A percentile compares a stretch with the other conserved stretches of the same genome.
These are phyloP conservation scores for Lordiphosa collinella DNA, from an alignment of 1,140 invertebrate genomes.

Conservation along the genomic window DNA sequence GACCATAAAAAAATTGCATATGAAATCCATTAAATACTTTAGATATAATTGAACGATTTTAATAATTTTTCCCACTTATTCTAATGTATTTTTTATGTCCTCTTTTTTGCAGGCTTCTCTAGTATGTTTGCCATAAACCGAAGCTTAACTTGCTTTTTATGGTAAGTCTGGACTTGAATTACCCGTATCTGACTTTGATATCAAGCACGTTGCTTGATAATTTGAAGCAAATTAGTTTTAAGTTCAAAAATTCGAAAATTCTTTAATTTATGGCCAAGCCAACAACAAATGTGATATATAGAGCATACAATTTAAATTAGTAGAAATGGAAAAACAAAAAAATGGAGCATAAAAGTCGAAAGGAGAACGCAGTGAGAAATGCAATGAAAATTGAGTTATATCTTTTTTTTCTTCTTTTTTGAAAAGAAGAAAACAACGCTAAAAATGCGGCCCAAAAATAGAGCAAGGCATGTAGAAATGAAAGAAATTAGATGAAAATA, in stretches of 20 bases:
- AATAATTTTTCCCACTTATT: conserved; percentile 4
- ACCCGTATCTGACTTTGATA: no score
- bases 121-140: conserved; percentile 3
- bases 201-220: no score
- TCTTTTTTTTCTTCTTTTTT: conserved; percentile 14
- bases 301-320: conserved; percentile 68
- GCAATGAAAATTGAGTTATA: conserved; percentile 65
- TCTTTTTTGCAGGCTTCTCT: conserved; percentile 27
- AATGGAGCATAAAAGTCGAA: neutral
- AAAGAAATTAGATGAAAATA: conserved; percentile 75
- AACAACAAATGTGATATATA: conserved; percentile 46
- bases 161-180: conserved; percentile 35
- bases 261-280: conserved; percentile 46
- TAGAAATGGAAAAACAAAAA: conserved; percentile 31
- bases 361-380: conserved; percentile 7
- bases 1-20: neutral
- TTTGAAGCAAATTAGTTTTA: no score
- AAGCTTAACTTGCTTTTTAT: conserved; percentile 37
- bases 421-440: conserved; percentile 36
- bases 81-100: conserved; percentile 16
- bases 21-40: neutral
- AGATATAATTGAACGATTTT: neutral
- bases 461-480: conserved; percentile 69
- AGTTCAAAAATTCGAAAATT: conserved; percentile 2
- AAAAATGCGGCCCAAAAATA: conserved; percentile 66